Percentiles rank a stretch among this genome's conserved stretches.
Conservation (phyloP, 2,888 invertebrate genomes). For the Lydus trimaculatus region DNA sequence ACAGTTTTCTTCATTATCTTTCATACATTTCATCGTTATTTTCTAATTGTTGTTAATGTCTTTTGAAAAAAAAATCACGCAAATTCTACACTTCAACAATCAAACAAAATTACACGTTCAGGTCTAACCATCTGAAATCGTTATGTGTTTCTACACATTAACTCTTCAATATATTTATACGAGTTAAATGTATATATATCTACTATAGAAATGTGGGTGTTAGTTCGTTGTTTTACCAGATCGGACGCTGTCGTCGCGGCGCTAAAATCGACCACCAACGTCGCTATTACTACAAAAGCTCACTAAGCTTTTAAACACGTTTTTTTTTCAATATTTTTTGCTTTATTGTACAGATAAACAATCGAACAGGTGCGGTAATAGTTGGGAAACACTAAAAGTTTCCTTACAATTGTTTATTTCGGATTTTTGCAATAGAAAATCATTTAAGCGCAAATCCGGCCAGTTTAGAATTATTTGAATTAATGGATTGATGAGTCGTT, state of each 20-base stretch:
- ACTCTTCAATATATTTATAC: background rate
- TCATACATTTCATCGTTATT: background rate
- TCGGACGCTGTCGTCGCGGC: constrained; percentile 26
- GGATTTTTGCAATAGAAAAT: too few species aligned
- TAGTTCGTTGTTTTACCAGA: constrained; percentile 19
- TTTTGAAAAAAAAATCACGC: background rate
- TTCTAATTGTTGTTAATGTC: background rate
- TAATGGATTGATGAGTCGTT: too few species aligned
- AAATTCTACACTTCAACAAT: background rate
- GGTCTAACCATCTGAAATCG: constrained; percentile 27
- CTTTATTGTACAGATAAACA: background rate
- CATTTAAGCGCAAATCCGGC: background rate
- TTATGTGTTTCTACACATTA: constrained; percentile 14
- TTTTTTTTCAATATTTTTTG: background rate
- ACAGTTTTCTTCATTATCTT: constrained; percentile 37
- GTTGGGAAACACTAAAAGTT: background rate
- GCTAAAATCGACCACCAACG: constrained; percentile 23
- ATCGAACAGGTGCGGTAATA: background rate
- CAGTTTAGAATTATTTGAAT: background rate
- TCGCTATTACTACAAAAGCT: constrained; percentile 11
- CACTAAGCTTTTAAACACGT: background rate
- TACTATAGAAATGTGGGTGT: constrained; percentile 16
- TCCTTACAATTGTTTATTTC: background rate
- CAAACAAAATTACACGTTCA: background rate
- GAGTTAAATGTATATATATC: background rate